Percentiles rank a stretch among this genome's conserved stretches.
Evolutionary conservation across 2,113 vertebrate genomes (phyloP).

Genomic region (Phylloscopus trochiloides): DNA sequence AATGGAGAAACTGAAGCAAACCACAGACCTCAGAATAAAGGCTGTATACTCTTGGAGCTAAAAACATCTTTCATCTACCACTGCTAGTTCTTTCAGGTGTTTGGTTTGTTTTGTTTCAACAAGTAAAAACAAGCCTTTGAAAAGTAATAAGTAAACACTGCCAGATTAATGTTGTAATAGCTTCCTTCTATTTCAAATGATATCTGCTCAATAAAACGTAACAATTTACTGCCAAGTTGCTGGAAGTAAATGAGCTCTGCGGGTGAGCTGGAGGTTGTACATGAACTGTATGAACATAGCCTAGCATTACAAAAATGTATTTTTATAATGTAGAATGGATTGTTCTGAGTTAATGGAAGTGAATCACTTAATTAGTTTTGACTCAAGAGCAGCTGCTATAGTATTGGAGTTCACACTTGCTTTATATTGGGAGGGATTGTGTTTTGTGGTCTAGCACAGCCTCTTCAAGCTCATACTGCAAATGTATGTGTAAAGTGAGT

Average conservation of each 20-base stretch:
- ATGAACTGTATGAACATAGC: background rate
- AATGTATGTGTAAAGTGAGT: background rate
- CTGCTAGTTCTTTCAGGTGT: background rate
- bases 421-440: background rate
- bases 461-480: background rate
- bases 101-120: background rate
- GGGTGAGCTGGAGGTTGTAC: background rate
- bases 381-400: background rate
- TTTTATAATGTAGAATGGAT: background rate
- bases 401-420: background rate
- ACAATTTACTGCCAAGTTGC: background rate
- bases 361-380: background rate
- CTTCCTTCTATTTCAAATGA: background rate
- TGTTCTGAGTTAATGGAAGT: background rate
- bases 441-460: background rate
- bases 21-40: background rate
- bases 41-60: background rate
- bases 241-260: background rate
- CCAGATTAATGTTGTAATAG: background rate
- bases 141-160: background rate
- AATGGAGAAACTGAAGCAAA: background rate
- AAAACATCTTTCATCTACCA: background rate
- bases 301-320: background rate
- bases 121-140: background rate
- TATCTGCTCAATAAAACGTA: background rate